These are phyloP conservation scores for Anticlea derivata DNA, from an alignment of 2,888 invertebrate genomes.

Conservation along the genomic window DNA sequence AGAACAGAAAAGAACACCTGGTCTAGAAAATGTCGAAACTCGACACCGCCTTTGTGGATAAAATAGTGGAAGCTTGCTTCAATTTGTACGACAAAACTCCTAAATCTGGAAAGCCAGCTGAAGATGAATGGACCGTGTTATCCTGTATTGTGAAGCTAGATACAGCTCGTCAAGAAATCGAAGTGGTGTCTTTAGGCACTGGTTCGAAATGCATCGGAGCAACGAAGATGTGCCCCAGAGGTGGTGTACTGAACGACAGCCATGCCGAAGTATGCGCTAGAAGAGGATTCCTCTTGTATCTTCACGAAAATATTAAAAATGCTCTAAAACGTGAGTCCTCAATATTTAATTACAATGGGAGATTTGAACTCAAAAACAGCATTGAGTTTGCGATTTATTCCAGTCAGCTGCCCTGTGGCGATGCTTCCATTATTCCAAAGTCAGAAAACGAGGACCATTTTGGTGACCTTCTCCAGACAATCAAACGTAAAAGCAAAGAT, in stretches of 20 bases:
- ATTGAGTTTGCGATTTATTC: slow-evolving; percentile 92
- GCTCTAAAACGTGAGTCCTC: slow-evolving; percentile 55
- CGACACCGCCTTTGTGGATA: slow-evolving; percentile 59
- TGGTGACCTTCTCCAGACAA: slow-evolving; percentile 55
- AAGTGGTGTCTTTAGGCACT: slow-evolving; percentile 92
- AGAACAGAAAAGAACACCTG: too few species aligned
- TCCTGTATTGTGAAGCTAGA: slow-evolving; percentile 87
- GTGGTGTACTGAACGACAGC: slow-evolving; percentile 92
- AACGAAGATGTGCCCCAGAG: slow-evolving; percentile 85
- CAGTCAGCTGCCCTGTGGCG: slow-evolving; percentile 96
- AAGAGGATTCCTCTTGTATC: slow-evolving; percentile 90
- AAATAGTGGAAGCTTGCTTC: slow-evolving; percentile 84
- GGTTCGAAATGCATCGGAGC: slow-evolving; percentile 96
- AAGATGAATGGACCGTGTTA: slow-evolving; percentile 92
- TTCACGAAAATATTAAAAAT: slow-evolving; percentile 86
- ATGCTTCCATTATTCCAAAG: slow-evolving; percentile 93
- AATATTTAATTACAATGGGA: slow-evolving; percentile 56
- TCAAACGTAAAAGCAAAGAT: slow-evolving; percentile 50
- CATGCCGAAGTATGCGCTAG: slow-evolving; percentile 96
- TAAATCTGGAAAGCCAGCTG: slow-evolving; percentile 91
- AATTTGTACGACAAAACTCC: slow-evolving; percentile 85
- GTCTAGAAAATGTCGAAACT: slow-evolving; percentile 52
- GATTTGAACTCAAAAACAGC: slow-evolving; percentile 79
- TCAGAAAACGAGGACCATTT: slow-evolving; percentile 49
- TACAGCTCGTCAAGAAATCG: slow-evolving; percentile 49